Evolutionary conservation across 2,797 vertebrate species (phyloP), one percentile per base, ranked within the genome.

Genomic region (Ambastaia sidthimunki): DNA sequence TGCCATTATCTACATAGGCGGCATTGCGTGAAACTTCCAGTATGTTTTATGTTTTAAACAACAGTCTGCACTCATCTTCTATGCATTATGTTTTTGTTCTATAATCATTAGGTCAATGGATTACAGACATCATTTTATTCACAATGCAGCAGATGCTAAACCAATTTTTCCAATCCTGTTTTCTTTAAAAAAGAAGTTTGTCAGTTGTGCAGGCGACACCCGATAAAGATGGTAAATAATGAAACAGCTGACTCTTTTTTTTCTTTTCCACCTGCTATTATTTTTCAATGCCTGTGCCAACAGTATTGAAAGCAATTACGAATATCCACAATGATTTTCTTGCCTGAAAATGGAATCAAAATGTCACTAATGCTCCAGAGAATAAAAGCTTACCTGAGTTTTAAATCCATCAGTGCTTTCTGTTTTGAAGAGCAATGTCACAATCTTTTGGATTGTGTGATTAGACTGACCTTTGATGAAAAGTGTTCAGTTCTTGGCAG

Each of bases 341-440:
- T 31, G 28, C 9, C 54, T 75, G 25, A 69, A 63, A 63, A 57
- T 70, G 7, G 19, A 50, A 78, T 70, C 44, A 78, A 62, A 76
- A 71, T 71, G 55, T 63, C 76, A 78, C 2, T n/a, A 60, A 55
- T 70, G 19, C 66, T 78, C 66, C 54, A 50, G 54, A 59, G 54
- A 70, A 41, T 12, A 34, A 76, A 65, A 31, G 21, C 21, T 57
- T 21, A 44, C 80, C 76, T 28, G 50, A 59, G 59, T 41, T 59
- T 67, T 10, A 28, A 75, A 73, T 47, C 54, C 21, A 31, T 75
- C 48, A 37, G 16, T 23, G 19, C 13, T 21, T 10, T 6, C n/a
- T 11, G 2, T 74, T 34, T 69, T 74, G 72, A 62, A 70, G 19
- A 34, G 65, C 71, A 74, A 47, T 57, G 34, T 69, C 68, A 66